A percentile compares a stretch with the other conserved stretches of the same genome.
Evolutionary conservation across 2,888 invertebrate genomes (phyloP).

Genomic region (Platycheirus albimanus): DNA sequence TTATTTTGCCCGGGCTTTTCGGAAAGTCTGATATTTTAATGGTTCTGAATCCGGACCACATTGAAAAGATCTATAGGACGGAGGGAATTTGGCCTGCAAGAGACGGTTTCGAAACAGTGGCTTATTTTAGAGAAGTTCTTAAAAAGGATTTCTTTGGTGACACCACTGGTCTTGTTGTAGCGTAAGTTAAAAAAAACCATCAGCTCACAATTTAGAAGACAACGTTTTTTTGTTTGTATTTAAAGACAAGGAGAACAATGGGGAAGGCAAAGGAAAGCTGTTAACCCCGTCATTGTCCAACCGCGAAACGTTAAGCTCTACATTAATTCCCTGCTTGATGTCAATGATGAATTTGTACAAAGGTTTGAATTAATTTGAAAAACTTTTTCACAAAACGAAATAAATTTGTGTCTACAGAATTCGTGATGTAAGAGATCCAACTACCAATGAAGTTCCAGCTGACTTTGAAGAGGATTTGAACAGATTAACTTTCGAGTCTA

Average conservation of each 20-base stretch:
- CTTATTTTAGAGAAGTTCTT: conserved; percentile 79
- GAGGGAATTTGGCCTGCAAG: conserved; percentile 74
- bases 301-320: conserved; percentile 84
- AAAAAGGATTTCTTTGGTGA: conserved; percentile 77
- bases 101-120: conserved; percentile 80
- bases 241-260: conserved; percentile 86
- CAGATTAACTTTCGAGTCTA: conserved; percentile 85
- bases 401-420: conserved; percentile 78
- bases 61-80: conserved; percentile 80
- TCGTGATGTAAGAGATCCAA: conserved; percentile 77
- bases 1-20: conserved; percentile 79
- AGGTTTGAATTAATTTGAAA: conserved; percentile 78
- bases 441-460: conserved; percentile 80
- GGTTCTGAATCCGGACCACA: conserved; percentile 83
- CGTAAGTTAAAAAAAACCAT: conserved; percentile 42
- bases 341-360: conserved; percentile 78
- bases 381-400: neutral
- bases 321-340: conserved; percentile 82
- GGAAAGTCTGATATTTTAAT: conserved; percentile 78
- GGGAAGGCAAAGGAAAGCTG: conserved; percentile 86
- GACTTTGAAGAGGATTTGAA: conserved; percentile 84
- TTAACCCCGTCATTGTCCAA: conserved; percentile 86
- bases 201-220: no score
- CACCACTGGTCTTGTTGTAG: conserved; percentile 73
- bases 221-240: neutral